A percentile compares a stretch with the other conserved stretches of the same genome.
Conservation (phyloP, 1,140 invertebrate species). For the Musca domestica region DNA sequence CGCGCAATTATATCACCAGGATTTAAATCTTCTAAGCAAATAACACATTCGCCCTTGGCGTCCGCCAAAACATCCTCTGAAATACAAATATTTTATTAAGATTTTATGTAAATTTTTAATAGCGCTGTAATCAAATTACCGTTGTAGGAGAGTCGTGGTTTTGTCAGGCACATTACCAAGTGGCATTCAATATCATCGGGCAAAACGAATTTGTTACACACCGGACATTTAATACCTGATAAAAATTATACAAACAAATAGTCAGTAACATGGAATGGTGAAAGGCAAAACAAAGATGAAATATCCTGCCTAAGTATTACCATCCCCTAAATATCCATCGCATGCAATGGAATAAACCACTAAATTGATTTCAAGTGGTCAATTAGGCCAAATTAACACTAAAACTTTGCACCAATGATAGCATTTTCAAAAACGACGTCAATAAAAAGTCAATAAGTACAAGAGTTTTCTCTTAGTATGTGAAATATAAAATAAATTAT, state of each 20-base stretch:
- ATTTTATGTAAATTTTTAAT: background rate
- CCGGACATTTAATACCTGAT: constrained; percentile 95
- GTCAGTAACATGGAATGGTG: too few relatives aligned
- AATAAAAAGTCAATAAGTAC: too few relatives aligned
- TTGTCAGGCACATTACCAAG: constrained; percentile 97
- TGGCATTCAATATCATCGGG: constrained; percentile 98
- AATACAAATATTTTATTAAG: constrained; percentile 9
- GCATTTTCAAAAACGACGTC: too few relatives aligned
- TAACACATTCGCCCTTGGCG: constrained; percentile 97
- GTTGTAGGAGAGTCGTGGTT: constrained; percentile 97
- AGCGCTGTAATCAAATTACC: constrained; percentile 60
- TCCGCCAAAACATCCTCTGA: constrained; percentile 94
- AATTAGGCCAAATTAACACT: too few relatives aligned
- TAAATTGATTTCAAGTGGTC: too few relatives aligned
- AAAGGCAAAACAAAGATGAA: too few relatives aligned
- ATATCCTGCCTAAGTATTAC: too few relatives aligned
- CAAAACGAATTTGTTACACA: constrained; percentile 96
- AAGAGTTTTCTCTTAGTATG: too few relatives aligned
- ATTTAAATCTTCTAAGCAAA: constrained; percentile 95
- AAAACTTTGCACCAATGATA: too few relatives aligned
- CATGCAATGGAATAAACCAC: too few relatives aligned
- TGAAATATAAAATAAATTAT: too few relatives aligned
- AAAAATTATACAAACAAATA: background rate
- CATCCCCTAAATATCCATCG: too few relatives aligned
- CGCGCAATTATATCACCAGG: constrained; percentile 95